Base-by-base conservation (phyloP, 2,888 invertebrate genomes). In the Octodonta nipae region DNA sequence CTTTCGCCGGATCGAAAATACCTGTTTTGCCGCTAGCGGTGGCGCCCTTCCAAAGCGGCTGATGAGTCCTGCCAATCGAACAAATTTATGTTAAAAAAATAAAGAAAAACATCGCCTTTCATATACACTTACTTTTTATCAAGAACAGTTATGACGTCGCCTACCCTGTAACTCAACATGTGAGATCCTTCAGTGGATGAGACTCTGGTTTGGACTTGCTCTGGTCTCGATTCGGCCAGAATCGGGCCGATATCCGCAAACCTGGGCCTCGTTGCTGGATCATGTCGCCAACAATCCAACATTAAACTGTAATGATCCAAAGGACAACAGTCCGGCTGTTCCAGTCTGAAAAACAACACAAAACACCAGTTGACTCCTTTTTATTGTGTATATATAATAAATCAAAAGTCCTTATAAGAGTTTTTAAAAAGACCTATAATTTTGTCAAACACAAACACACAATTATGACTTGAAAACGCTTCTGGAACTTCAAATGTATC, bases 261-360 rank as follows among this genome's bases (percentile, higher is more conserved):
- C 38, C 81, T 85, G 0, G 96, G 96, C 37, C 98, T 67, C 43
- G 80, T 75, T 17, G 71, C 70, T 0, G 89, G 82, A 46, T 93
- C 89, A 54, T 95, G 92, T 37, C 84, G 77, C 98, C 98, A 98
- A 58, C 96, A 96, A 54, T 88, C 84, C 45, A 83, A 67, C 95
- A 98, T 95, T 7, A 91, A 63, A 5, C 75, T 71, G 56, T 88
- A 95, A 59, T 91, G 91, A 24, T 88, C 88, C 44, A 83, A 78
- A 0, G 96, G 92, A 55, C 95, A 95, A 52, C 87, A 86, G 50
- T 92, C 92, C 0, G 95, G 95, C 46, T 84, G 79, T 53, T 93
- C 92, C 41, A 95, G 64, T 37, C 40, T 40, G 13, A 8, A 33
- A 28, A 14, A 26, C 6, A 14, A 28, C 7, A 17, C 20, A 4